phyloP scores from a whole-genome alignment of 1,140 invertebrate species.

The Cydia pomonella region DNA sequence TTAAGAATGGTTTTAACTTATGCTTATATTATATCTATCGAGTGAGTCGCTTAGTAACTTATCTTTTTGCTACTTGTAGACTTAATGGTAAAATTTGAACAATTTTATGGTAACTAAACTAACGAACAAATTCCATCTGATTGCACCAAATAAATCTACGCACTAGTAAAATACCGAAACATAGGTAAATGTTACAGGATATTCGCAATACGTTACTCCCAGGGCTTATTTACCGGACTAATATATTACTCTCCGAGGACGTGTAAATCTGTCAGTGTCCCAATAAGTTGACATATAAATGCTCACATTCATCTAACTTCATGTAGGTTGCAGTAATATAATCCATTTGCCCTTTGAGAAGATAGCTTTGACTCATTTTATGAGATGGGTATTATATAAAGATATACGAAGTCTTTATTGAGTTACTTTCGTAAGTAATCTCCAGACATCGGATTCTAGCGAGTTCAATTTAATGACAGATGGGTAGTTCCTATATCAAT shows the following conservation, averaged over 20 bases:
- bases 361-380: too few relatives aligned
- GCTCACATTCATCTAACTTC: neutral
- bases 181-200: neutral
- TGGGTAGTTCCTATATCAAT: too few relatives aligned
- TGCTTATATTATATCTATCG: too few relatives aligned
- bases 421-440: too few relatives aligned
- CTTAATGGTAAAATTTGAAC: too few relatives aligned
- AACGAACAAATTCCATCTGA: neutral
- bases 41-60: too few relatives aligned
- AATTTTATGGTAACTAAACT: neutral
- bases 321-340: neutral
- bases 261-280: neutral
- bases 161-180: neutral
- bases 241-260: neutral
- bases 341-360: neutral
- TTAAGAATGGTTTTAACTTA: too few relatives aligned
- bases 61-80: too few relatives aligned
- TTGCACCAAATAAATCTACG: neutral
- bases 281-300: conserved; percentile 2
- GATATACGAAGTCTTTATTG: too few relatives aligned
- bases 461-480: too few relatives aligned
- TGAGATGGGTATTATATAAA: too few relatives aligned
- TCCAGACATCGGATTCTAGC: too few relatives aligned
- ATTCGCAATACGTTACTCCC: neutral
- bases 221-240: neutral